A percentile compares a stretch with the other conserved stretches of the same genome.
phyloP scores from a whole-genome alignment of 2,888 invertebrate genomes.

The Apodemia hepburni region DNA sequence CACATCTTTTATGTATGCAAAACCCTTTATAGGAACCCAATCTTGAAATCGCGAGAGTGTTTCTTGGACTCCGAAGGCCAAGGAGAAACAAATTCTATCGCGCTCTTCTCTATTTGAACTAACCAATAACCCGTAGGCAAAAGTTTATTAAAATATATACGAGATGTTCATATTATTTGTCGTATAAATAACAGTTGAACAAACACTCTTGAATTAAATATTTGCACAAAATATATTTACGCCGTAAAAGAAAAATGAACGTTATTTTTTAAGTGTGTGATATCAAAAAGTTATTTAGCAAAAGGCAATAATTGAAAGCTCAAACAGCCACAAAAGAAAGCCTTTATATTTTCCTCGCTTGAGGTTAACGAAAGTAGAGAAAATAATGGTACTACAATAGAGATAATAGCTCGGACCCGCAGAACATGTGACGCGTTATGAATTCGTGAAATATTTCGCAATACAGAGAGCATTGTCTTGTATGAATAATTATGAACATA shows the following conservation, averaged over 20 bases:
- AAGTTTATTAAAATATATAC: too few relatives aligned
- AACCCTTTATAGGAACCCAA: too few relatives aligned
- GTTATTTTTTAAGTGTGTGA: not conserved
- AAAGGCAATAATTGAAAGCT: not conserved
- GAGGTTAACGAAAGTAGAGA: slow-evolving; percentile 9
- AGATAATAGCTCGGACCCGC: slow-evolving; percentile 17
- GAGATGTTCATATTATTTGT: too few relatives aligned
- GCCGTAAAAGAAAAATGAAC: not conserved
- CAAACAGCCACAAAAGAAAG: not conserved
- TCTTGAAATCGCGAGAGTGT: too few relatives aligned
- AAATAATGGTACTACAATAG: slow-evolving; percentile 20
- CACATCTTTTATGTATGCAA: too few relatives aligned
- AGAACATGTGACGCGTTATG: slow-evolving; percentile 21
- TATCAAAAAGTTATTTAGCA: not conserved
- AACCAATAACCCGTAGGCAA: too few relatives aligned
- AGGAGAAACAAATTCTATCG: too few relatives aligned
- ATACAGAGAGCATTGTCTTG: slow-evolving; percentile 19
- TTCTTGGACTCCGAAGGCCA: too few relatives aligned
- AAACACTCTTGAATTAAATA: too few relatives aligned
- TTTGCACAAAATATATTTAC: too few relatives aligned
- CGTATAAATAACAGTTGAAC: too few relatives aligned
- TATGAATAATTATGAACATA: slow-evolving; percentile 21
- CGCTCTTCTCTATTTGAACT: too few relatives aligned
- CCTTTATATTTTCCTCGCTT: slow-evolving; percentile 1
- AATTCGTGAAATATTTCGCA: slow-evolving; percentile 23